Base-by-base conservation (phyloP, 2,888 invertebrate species). In the Hermaeophaga mercurialis region DNA sequence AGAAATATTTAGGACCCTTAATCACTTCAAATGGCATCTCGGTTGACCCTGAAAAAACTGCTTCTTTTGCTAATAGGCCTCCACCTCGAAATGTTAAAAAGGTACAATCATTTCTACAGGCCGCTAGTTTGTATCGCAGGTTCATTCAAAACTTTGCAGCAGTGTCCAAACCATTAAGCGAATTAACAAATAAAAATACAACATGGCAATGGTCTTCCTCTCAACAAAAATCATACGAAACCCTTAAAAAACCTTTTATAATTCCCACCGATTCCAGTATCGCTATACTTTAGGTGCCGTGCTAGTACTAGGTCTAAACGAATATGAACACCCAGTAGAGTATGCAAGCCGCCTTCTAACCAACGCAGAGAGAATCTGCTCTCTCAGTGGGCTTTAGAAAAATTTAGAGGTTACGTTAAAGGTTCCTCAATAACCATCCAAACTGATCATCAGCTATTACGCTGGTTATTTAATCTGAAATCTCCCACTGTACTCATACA, bases 401-500 rank as follows among this genome's bases (percentile, higher is more conserved):
- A 77, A 55, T 62, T 64, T 11, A 19, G 75, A 15, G 73, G 72
- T 0, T 80, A 76, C 55, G 60, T 80, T 0, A 75, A 77, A 46
- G 72, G 74, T 0, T 28, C 67, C 3, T 43, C 62, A 0, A 75
- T 78, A 14, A 60, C 60, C 0, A 64, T 80, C 0, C 58, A 71
- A 3, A 79, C 77, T 0, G 81, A 81, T 55, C 80, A 80, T 52
- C 73, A 78, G 54, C 76, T 80, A 0, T 65, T 82, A 24, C 75
- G 76, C 70, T 81, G 78, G 33, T 58, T 81, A 4, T 59, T 76
- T 57, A 63, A 66, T 0, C 28, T 78, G 3, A 77, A 54, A 12
- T 49, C 59, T 1, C 64, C 62, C 4, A 61, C 70, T n/a, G 77
- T 78, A 8, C 56, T 79, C 24, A 58, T 81, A 0, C 75, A 78